phyloP scores from a whole-genome alignment of 1,140 invertebrate genomes.

The Drosophila hydei region DNA sequence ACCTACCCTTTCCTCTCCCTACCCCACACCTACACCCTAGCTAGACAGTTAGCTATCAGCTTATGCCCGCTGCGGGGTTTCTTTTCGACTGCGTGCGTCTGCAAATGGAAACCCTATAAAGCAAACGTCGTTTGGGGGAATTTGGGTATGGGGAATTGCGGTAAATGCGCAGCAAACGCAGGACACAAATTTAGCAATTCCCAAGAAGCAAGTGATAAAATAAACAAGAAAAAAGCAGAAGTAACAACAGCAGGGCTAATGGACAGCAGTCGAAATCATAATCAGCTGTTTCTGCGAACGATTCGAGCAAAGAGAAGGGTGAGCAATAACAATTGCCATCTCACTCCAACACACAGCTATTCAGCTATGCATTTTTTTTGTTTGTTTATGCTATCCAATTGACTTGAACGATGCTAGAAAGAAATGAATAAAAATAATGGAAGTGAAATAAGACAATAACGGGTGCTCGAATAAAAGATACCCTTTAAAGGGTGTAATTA shows the following conservation, averaged over 20 bases:
- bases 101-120: conserved; percentile 60
- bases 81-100: conserved; percentile 21
- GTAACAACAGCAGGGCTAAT: conserved; percentile 32
- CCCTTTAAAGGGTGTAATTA: background rate
- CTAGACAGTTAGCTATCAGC: conserved; percentile 14
- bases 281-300: conserved; percentile 33
- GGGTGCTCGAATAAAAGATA: background rate
- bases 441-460: background rate
- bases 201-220: conserved; percentile 21
- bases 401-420: conserved; percentile 3
- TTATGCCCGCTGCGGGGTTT: conserved; percentile 52
- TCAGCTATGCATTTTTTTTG: conserved; percentile 4
- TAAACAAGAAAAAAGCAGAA: conserved; percentile 3
- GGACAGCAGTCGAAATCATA: conserved; percentile 24
- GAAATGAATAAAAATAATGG: background rate
- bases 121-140: conserved; percentile 1
- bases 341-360: background rate
- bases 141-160: background rate
- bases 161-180: conserved; percentile 57
- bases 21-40: background rate
- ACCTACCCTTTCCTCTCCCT: conserved; percentile 2
- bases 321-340: conserved; percentile 19
- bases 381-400: conserved; percentile 8
- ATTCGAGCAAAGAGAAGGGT: conserved; percentile 6
- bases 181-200: conserved; percentile 19